phyloP scores from a whole-genome alignment of 2,888 invertebrate genomes.

The Drosophila prostipennis region DNA sequence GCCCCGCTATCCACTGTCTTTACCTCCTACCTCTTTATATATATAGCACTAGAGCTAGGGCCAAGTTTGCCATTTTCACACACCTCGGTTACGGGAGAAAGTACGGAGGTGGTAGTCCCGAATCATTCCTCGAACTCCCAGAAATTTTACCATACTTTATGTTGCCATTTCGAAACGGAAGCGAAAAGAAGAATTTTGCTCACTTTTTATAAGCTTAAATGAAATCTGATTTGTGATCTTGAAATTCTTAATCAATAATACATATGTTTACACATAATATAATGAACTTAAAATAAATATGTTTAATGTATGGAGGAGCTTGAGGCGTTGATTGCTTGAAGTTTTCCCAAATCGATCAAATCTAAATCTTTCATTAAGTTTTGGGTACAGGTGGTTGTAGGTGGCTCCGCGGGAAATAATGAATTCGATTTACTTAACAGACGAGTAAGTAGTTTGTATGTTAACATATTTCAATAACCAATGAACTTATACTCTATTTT shows the following conservation, averaged over 20 bases:
- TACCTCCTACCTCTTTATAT: background rate
- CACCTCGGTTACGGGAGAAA: constrained; percentile 3
- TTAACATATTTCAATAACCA: background rate
- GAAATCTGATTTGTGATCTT: constrained; percentile 77
- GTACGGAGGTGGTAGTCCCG: background rate
- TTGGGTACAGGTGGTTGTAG: background rate
- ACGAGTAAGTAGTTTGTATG: background rate
- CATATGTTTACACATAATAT: constrained; percentile 70
- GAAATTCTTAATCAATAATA: constrained; percentile 71
- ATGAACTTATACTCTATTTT: background rate
- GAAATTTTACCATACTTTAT: constrained; percentile 7
- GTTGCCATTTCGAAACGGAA: constrained; percentile 40
- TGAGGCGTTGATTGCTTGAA: constrained; percentile 75
- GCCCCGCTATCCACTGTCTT: constrained; percentile 1
- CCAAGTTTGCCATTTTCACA: constrained; percentile 21
- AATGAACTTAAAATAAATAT: constrained; percentile 59
- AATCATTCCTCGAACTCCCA: background rate
- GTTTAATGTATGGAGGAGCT: constrained; percentile 57
- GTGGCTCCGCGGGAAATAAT: background rate
- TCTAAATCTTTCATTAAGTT: background rate
- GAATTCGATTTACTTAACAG: no score
- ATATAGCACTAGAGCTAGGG: constrained; percentile 26
- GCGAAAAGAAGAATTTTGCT: constrained; percentile 11
- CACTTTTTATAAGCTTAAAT: constrained; percentile 48
- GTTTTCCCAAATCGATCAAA: constrained; percentile 46